Base-by-base conservation (phyloP, 2,113 vertebrate genomes). In the Anoplopoma fimbria region DNA sequence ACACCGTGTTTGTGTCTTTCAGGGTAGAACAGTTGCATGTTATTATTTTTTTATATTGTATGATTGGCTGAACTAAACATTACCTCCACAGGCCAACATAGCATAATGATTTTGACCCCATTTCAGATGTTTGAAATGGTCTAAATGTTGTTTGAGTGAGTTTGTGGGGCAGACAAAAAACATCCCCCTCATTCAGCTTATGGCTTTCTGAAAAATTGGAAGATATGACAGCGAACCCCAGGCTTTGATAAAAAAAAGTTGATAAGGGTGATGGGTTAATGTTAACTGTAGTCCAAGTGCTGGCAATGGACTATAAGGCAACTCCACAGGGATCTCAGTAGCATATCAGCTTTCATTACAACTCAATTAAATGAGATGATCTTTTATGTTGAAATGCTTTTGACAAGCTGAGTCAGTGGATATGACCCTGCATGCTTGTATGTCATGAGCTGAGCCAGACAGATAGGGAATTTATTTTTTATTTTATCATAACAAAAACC, bases 391-490 rank as follows among this genome's bases (percentile, higher is more conserved):
- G 17, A 42, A 14, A 45, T 38, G 12, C 36, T 77, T 73, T 34
- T 58, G 62, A 74, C 25, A 25, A 74, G 49, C 21, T 53, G 21
- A 51, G 19, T 62, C 73, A 69, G 36, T 42, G 33, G 49, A 27
- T 25, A 42, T 60, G 69, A 61, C 33, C 49, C 17, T 51, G 10
- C 19, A 64, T 63, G 33, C 13, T 17, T 70, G 27, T 47, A 4
- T 23, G n/a, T 23, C 74, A 64, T 49, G 14, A 67, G 36, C 29
- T 40, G 15, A 68, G 17, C 42, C 55, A 45, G 14, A 79, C 5
- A 33, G 34, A 31, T 7, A 62, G 17, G 17, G 6, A 34, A 49
- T 65, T 57, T 23, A 53, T 9, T 65, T 68, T 69, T 19, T 65
- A 74, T 29, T 64, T 36, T 19, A 61, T 62, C 4, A 49, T 27